Conservation (phyloP, 2,797 vertebrate species). For the Phrynocephalus guinanensis region DNA sequence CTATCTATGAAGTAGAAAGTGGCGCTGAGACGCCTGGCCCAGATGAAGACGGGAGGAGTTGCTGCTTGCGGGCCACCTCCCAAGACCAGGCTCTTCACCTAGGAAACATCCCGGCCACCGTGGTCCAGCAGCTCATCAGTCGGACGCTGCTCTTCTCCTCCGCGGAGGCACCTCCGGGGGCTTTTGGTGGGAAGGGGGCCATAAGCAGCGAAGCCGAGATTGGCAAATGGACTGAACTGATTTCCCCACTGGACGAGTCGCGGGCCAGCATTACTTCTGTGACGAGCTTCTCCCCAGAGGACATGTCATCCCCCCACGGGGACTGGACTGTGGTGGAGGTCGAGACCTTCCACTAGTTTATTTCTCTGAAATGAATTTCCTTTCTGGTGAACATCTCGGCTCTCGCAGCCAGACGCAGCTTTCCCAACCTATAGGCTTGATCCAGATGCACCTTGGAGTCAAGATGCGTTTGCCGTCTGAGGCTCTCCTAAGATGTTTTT, state of each 20-base stretch:
- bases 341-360: constrained; percentile 88
- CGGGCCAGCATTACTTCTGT: constrained; percentile 88
- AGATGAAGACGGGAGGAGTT: constrained; percentile 76
- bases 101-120: constrained; percentile 78
- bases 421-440: not conserved
- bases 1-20: constrained; percentile 86
- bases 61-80: constrained; percentile 40
- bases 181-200: constrained; percentile 66
- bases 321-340: constrained; percentile 94
- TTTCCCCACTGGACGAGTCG: constrained; percentile 84
- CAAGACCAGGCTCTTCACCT: constrained; percentile 69
- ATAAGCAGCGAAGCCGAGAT: constrained; percentile 84
- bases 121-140: constrained; percentile 90
- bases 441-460: not conserved
- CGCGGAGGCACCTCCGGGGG: constrained; percentile 41
- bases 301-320: constrained; percentile 79
- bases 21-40: constrained; percentile 82
- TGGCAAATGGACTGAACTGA: constrained; percentile 86
- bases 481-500: not conserved
- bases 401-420: not conserved
- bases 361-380: not conserved
- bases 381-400: not conserved
- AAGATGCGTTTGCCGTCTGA: not conserved
- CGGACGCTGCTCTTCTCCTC: constrained; percentile 86
- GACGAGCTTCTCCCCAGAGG: constrained; percentile 89